Base-by-base conservation (phyloP, 2,888 invertebrate species). In the Leptopilina myrica region DNA sequence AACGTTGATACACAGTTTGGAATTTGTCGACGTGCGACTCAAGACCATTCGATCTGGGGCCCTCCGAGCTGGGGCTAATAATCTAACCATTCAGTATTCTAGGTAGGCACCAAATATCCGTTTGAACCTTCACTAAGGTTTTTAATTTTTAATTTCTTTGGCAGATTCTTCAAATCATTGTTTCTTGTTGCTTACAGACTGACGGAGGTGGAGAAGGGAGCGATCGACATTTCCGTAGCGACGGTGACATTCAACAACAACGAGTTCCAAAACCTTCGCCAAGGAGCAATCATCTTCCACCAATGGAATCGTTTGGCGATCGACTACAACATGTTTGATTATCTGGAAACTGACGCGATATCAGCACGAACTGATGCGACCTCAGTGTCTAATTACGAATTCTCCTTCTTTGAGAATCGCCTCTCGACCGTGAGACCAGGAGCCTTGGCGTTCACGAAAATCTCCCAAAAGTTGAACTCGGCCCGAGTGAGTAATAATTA, bases 261-360 rank as follows among this genome's bases (percentile, higher is more conserved):
- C 89, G 93, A 93, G 85, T 95, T 96, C 85, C 92, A 93, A 77
- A 92, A 91, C 69, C 93, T 96, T 62, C 92, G 93, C 78, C 92
- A 93, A 11, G 92, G 92, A 78, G 95, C 95, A n/a, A 93, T 96
- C 78, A 93, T 93, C 40, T 90, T 96, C n/a, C 93, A 93, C 59
- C 93, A 94, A 9, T 95, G 95, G 94, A 95, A 94, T 87, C 93
- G 92, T 85, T 92, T 96, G 46, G 90, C 91, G 69, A 93, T 96
- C 86, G 94, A 94, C 84, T 92, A 94, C 85, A 96, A 96, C 88
- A 93, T 94, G 11, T 95, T 96, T 88, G 93, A 93, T 76, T 92
- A 92, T 64, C 89, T 96, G 33, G 93, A 93, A 43, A 85, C 92
- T 1, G 92, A 94, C 80, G 94, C 94, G 8, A 94, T 95, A 84